Percentiles rank a stretch among this genome's conserved stretches.
Conservation (phyloP, 2,888 invertebrate species). For the Rhamnusium bicolor region DNA sequence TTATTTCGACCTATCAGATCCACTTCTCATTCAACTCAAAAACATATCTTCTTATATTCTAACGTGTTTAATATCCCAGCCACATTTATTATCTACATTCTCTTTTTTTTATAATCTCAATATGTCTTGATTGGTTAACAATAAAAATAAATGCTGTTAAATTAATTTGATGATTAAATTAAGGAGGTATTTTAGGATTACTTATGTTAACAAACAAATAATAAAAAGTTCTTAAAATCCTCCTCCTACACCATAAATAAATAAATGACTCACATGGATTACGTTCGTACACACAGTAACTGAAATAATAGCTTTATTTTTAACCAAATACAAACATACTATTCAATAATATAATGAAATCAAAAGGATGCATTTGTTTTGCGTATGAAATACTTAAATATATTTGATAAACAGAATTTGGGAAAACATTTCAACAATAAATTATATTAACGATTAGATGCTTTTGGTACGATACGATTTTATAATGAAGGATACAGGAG, state of each 20-base stretch:
- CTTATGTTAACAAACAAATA: slow-evolving; percentile 8
- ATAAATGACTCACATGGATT: slow-evolving; percentile 10
- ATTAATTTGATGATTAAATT: neutral
- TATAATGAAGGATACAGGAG: too few species aligned
- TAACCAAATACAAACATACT: slow-evolving; percentile 1
- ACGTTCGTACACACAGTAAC: neutral
- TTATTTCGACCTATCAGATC: too few species aligned
- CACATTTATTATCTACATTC: too few species aligned
- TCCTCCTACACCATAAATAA: neutral
- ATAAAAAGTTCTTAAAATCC: slow-evolving; percentile 22
- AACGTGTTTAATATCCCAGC: too few species aligned
- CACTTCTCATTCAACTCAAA: too few species aligned
- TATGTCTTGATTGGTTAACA: neutral
- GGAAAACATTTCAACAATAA: too few species aligned
- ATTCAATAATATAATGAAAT: neutral
- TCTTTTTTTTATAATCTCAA: too few species aligned
- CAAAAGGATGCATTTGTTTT: slow-evolving; percentile 16
- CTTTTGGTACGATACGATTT: too few species aligned
- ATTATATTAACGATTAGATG: too few species aligned
- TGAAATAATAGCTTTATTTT: slow-evolving; percentile 24
- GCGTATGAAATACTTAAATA: neutral
- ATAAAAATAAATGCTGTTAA: neutral
- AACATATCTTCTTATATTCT: too few species aligned
- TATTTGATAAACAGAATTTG: too few species aligned
- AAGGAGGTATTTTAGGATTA: slow-evolving; percentile 10